These are phyloP conservation scores for Caloenas nicobarica DNA, from an alignment of 2,113 vertebrate species.

Conservation along the genomic window DNA sequence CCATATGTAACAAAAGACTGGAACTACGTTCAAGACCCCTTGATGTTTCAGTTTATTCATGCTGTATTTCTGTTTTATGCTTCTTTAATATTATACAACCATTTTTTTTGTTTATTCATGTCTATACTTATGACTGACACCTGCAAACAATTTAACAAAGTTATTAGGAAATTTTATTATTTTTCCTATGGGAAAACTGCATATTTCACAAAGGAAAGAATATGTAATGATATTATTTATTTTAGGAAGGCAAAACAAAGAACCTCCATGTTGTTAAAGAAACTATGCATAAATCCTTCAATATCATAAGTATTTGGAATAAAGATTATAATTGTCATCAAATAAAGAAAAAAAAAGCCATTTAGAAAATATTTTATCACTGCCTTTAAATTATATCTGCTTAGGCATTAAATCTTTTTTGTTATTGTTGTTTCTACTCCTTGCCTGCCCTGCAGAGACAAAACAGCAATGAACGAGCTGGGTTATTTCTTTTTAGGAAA, in stretches of 20 bases:
- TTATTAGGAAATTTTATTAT: constrained; percentile 16
- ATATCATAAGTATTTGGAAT: background rate
- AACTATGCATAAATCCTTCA: background rate
- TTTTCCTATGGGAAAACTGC: background rate
- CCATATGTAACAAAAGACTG: background rate
- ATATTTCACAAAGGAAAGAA: background rate
- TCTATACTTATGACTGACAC: constrained; percentile 25
- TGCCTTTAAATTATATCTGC: background rate
- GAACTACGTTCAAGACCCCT: background rate
- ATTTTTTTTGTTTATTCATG: constrained; percentile 34
- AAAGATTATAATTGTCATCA: background rate
- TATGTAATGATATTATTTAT: background rate
- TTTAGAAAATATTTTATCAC: background rate
- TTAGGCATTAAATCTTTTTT: background rate
- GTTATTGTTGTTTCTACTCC: background rate
- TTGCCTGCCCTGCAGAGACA: background rate
- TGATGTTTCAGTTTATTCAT: constrained; percentile 27
- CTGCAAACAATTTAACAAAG: constrained; percentile 37
- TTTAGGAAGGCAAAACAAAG: background rate
- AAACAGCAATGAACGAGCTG: background rate
- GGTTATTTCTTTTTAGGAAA: background rate
- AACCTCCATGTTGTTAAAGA: background rate
- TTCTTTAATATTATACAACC: background rate
- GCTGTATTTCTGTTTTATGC: constrained; percentile 1
- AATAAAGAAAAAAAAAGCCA: background rate